A percentile compares a stretch with the other conserved stretches of the same genome.
Conservation (phyloP, 2,113 vertebrate genomes). For the Plecotus auritus region DNA sequence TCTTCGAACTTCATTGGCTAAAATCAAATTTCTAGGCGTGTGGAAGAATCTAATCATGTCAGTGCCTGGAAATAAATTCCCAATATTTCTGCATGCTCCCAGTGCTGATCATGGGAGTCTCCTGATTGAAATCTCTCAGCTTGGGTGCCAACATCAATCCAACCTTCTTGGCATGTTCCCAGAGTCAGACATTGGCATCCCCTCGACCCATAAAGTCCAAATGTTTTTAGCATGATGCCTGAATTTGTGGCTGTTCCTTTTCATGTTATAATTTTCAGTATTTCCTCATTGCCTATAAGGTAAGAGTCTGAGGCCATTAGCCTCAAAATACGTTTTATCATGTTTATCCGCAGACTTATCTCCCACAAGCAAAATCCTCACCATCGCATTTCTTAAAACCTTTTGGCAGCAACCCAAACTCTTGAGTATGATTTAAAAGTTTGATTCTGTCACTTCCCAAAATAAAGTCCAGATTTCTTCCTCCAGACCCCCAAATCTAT, state of each 20-base stretch:
- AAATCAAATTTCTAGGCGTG: neutral
- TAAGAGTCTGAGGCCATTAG: neutral
- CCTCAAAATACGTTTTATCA: neutral
- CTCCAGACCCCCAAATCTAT: neutral
- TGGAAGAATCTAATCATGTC: neutral
- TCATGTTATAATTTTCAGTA: neutral
- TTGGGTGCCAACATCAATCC: neutral
- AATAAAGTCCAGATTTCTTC: conserved; percentile 27
- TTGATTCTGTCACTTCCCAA: neutral
- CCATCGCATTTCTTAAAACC: neutral
- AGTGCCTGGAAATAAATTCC: conserved; percentile 1
- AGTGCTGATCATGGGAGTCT: neutral
- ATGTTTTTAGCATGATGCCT: neutral
- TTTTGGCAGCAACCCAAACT: neutral
- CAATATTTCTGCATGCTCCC: neutral
- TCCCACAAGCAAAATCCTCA: neutral
- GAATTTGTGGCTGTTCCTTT: neutral
- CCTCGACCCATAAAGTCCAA: neutral
- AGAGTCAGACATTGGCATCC: neutral
- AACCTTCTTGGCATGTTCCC: neutral
- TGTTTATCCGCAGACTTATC: neutral
- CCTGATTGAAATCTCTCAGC: neutral
- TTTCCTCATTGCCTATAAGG: neutral
- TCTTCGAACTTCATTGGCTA: neutral
- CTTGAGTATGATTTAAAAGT: neutral